Percentiles rank a stretch among this genome's conserved stretches.
Conservation (phyloP, 2,888 invertebrate genomes). For the Spisula solida region DNA sequence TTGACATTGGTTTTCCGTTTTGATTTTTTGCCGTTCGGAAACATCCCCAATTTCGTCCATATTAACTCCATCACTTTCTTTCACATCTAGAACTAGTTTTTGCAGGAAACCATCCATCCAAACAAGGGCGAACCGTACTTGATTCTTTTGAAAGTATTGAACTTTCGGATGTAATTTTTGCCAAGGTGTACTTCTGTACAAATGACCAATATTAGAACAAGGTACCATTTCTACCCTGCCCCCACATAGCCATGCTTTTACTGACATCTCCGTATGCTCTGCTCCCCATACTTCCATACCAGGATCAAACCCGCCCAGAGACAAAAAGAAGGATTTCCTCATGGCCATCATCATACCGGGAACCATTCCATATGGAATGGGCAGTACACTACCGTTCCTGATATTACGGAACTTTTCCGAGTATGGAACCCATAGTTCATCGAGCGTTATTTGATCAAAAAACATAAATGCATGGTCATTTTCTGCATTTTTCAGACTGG, state of each 20-base stretch:
- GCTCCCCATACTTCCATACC: constrained; percentile 64
- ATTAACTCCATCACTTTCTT: background rate
- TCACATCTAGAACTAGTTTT: background rate
- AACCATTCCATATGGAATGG: constrained; percentile 41
- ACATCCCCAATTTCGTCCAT: constrained; percentile 19
- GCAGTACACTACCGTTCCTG: constrained; percentile 36
- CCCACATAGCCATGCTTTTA: constrained; percentile 58
- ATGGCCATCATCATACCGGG: constrained; percentile 63
- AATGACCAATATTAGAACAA: constrained; percentile 51
- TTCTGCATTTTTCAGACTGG: background rate
- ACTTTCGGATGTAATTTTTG: constrained; percentile 32
- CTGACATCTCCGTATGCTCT: constrained; percentile 59
- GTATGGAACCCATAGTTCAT: constrained; percentile 40
- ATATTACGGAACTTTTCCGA: constrained; percentile 5
- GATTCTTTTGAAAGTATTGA: constrained; percentile 35
- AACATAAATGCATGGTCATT: constrained; percentile 21
- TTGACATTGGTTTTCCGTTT: constrained; percentile 31
- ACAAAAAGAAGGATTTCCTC: constrained; percentile 53
- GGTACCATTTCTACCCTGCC: constrained; percentile 58
- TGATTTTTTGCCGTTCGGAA: constrained; percentile 33
- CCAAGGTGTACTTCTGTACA: constrained; percentile 60
- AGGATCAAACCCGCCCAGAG: constrained; percentile 64
- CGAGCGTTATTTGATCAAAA: constrained; percentile 45
- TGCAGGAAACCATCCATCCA: constrained; percentile 42
- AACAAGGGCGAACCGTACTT: constrained; percentile 32